Evolutionary conservation across 2,888 invertebrate species (phyloP).

Genomic region (Ganaspis brasiliensis): DNA sequence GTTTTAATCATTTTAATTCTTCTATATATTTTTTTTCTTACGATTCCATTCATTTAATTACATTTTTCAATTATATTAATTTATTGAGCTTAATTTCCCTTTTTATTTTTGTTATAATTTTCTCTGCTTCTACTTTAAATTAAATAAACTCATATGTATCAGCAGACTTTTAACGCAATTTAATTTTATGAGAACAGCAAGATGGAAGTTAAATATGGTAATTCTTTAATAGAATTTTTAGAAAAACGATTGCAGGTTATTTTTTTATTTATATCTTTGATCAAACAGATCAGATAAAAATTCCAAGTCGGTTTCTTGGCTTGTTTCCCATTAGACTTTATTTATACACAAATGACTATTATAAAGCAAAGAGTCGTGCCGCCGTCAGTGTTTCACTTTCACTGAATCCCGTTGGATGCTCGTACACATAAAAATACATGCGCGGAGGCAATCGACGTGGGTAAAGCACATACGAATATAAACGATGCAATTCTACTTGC

Average conservation of each 20-base stretch:
- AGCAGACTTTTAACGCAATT: too few species aligned
- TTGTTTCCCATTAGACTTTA: conserved; percentile 58
- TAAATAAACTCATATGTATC: too few species aligned
- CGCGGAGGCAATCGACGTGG: conserved; percentile 31
- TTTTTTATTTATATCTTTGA: conserved; percentile 17
- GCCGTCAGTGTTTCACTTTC: conserved; percentile 56
- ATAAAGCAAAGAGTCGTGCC: conserved; percentile 63
- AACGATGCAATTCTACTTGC: conserved; percentile 39
- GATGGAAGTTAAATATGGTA: too few species aligned
- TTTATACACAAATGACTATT: conserved; percentile 64
- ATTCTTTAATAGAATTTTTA: too few species aligned
- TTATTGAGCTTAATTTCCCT: too few species aligned
- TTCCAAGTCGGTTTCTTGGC: conserved; percentile 41
- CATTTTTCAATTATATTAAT: too few species aligned
- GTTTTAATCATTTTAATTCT: too few species aligned
- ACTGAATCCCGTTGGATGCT: conserved; percentile 51
- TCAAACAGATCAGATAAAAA: conserved; percentile 33
- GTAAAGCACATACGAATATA: conserved; percentile 37
- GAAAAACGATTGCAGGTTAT: neutral
- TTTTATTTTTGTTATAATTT: too few species aligned
- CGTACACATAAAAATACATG: conserved; percentile 41
- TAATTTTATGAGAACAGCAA: too few species aligned
- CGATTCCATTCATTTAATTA: too few species aligned
- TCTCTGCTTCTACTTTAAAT: too few species aligned
- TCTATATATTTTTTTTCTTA: too few species aligned